Conservation (phyloP, 2,113 vertebrate species). For the Hyperoodon ampullatus region DNA sequence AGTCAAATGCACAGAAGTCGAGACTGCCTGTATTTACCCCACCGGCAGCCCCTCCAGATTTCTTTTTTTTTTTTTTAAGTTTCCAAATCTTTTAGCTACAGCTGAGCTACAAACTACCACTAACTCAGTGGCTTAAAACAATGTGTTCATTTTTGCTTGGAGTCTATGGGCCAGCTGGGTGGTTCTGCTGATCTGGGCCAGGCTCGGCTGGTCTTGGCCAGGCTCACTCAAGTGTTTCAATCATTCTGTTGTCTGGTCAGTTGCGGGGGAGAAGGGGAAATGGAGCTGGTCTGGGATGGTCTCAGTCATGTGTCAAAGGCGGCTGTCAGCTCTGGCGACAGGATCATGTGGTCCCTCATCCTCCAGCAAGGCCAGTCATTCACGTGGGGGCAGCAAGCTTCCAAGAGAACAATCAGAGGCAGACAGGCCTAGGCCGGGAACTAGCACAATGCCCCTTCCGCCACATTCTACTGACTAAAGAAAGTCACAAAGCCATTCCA, state of each 20-base stretch:
- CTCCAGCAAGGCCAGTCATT: not conserved
- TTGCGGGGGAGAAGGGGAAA: not conserved
- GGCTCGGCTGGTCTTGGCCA: not conserved
- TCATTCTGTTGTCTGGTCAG: not conserved
- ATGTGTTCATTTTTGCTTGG: not conserved
- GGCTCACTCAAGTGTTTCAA: not conserved
- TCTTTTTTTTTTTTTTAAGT: not conserved
- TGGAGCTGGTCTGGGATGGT: not conserved
- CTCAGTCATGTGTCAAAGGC: not conserved
- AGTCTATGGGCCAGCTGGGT: not conserved
- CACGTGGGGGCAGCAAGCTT: not conserved
- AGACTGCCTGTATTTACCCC: not conserved
- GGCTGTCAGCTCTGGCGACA: not conserved
- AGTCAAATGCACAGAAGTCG: not conserved
- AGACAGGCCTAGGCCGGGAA: not conserved
- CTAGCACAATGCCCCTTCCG: not conserved
- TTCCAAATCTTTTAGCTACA: not conserved
- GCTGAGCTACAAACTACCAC: not conserved
- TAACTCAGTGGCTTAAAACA: not conserved
- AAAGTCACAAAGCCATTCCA: not conserved
- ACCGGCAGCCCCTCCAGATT: not conserved
- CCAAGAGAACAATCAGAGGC: not conserved
- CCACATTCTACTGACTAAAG: not conserved
- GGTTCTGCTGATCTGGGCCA: not conserved
- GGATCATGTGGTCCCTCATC: not conserved